Base-by-base conservation (phyloP, 2,113 vertebrate genomes). In the Muscicapa adusta region DNA sequence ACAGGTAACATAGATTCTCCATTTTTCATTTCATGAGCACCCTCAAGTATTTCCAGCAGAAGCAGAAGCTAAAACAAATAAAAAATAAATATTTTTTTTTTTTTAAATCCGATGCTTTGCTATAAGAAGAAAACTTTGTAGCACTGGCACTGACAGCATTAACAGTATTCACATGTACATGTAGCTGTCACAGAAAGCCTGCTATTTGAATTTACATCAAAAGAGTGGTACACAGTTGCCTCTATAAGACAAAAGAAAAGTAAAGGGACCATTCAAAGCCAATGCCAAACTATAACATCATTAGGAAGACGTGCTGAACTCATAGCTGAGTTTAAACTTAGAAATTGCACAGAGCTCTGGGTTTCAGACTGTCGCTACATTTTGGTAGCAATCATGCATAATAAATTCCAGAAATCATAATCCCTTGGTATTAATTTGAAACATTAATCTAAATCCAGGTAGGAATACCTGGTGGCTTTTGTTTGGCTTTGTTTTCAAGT, bases 381-480 rank as follows among this genome's bases (percentile, higher is more conserved):
- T 92, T 93, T 85, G 42, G 85, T 85, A 90, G 50, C 58, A 76
- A 51, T 48, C 83, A 70, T 31, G n/a, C 18, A 33, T 70, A 85
- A 85, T 45, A 88, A 85, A 93, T 71, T 93, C 38, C 50, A 91
- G 54, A 85, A 91, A 66, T 76, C n/a, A 38, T 70, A 79, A 86
- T 68, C 38, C 50, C 24, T 68, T 80, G 26, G 26, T 83, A 73
- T 62, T 83, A 3, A 66, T 72, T 76, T 58, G 34, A 83, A 96
- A 68, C 25, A 42, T 24, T 14, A 66, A 53, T 85, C 53, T 45
- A 82, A 94, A 68, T 4, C 18, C 62, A 57, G 28, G 63, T 8
- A 85, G 11, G 18, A 91, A 79, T 79, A 36, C 5, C 26, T 83
- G 36, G 19, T 70, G 24, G 7, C 14, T 57, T 91, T 51, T 50